Percentiles rank a stretch among this genome's conserved stretches.
Conservation (phyloP, 64 coral and sea anemone species). For the Dendronephthya gigantea region DNA sequence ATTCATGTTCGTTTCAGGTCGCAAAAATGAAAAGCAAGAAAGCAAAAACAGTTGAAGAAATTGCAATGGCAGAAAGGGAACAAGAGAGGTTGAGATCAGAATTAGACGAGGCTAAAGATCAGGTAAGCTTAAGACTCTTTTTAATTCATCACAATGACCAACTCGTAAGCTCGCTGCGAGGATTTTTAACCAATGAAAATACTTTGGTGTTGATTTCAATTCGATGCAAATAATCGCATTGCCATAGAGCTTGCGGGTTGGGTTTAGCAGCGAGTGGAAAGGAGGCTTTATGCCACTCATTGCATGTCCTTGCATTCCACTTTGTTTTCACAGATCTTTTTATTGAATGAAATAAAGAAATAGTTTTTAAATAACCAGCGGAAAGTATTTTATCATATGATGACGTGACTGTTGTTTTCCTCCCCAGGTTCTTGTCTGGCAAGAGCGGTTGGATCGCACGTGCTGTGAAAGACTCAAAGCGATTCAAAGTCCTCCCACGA, state of each 20-base stretch:
- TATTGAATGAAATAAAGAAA: no score
- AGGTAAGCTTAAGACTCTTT: conserved; percentile 29
- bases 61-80: conserved; percentile 41
- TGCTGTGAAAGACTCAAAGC: conserved; percentile 78
- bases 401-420: neutral
- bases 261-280: no score
- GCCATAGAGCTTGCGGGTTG: no score
- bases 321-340: no score
- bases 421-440: conserved; percentile 54
- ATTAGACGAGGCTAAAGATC: conserved; percentile 64
- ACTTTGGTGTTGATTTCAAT: no score
- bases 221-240: no score
- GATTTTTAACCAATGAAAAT: no score
- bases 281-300: no score
- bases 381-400: no score
- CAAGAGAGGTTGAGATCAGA: conserved; percentile 40
- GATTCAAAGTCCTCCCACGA: conserved; percentile 76
- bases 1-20: neutral
- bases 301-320: no score
- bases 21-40: conserved; percentile 65
- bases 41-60: conserved; percentile 67
- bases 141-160: neutral
- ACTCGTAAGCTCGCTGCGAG: no score
- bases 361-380: no score
- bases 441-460: conserved; percentile 70